phyloP scores from a whole-genome alignment of 2,113 vertebrate genomes.

The Mixornis gularis region DNA sequence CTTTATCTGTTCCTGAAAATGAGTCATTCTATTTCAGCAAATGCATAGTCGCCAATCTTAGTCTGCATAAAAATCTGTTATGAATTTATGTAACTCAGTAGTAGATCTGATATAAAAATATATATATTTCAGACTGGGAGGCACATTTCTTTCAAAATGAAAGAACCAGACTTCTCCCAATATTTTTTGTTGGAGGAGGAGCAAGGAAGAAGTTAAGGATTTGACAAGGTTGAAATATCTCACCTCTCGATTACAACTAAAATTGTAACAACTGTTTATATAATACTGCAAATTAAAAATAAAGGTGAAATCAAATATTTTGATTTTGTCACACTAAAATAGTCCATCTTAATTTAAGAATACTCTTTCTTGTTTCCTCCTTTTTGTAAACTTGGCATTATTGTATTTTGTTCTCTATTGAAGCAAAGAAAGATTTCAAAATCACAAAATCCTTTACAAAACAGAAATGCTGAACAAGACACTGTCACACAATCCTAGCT shows the following conservation, averaged over 20 bases:
- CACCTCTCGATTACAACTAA: neutral
- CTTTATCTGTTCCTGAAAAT: conserved; percentile 51
- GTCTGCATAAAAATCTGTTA: neutral
- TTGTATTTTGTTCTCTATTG: neutral
- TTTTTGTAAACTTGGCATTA: neutral
- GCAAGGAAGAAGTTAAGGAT: neutral
- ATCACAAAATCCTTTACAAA: neutral
- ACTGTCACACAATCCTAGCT: neutral
- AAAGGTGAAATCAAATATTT: neutral
- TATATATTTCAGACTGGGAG: neutral
- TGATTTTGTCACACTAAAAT: neutral
- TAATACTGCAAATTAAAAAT: neutral
- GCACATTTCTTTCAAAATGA: neutral
- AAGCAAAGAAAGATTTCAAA: neutral
- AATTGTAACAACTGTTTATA: neutral
- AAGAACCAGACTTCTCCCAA: neutral
- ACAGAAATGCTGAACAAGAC: neutral
- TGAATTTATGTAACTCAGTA: neutral
- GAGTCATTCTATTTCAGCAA: conserved; percentile 17
- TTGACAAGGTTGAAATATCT: neutral
- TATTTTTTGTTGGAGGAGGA: neutral
- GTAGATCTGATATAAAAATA: neutral
- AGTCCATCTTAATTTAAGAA: neutral
- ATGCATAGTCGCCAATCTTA: neutral
- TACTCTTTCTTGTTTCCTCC: neutral